Evolutionary conservation across 2,888 invertebrate genomes (phyloP), one percentile per base, ranked within the genome.

Genomic region (Idaea aversata): DNA sequence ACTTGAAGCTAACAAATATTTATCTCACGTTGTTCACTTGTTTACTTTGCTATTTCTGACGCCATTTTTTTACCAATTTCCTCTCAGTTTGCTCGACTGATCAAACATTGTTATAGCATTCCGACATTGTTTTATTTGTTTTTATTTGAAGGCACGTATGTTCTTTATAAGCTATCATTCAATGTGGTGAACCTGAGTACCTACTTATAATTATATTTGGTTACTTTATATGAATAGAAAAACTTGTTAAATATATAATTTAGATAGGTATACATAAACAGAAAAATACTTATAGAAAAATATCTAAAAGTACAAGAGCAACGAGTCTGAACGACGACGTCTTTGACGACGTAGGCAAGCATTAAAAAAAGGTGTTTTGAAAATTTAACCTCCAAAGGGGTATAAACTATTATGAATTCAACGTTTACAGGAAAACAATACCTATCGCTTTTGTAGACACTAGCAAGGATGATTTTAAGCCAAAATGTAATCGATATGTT

Each of bases 81-180:
- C 65, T 63, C 63, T 61, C 61, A 63, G 65, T 57, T 15, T 63
- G 60, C 63, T 59, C 59, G 63, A 64, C 65, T 69, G 65, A 62
- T 63, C 68, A 69, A 72, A 72, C 72, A 70, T 69, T 68, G 72
- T 72, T 72, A 72, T 68, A 15, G 38, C 59, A 57, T 57, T 63
- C 63, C 38, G 25, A 58, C 60, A 59, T 34, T 59, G 67, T 68
- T 64, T 63, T 66, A 63, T 70, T 72, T 64, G 67, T 66, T 67
- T 69, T 72, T 62, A 64, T 69, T 65, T 67, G 58, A 15, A 15
- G n/a, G n/a, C 58, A 15, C 16, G 58, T 59, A 16, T 59, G 15
- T 59, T 59, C 47, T 59, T 59, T 15, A 15, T 16, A 59, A 59
- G 58, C 15, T 59, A 15, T 16, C 16, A 59, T 59, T 59, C 6